These are phyloP conservation scores for Meganola albula DNA, from an alignment of 2,888 invertebrate genomes.

Conservation along the genomic window DNA sequence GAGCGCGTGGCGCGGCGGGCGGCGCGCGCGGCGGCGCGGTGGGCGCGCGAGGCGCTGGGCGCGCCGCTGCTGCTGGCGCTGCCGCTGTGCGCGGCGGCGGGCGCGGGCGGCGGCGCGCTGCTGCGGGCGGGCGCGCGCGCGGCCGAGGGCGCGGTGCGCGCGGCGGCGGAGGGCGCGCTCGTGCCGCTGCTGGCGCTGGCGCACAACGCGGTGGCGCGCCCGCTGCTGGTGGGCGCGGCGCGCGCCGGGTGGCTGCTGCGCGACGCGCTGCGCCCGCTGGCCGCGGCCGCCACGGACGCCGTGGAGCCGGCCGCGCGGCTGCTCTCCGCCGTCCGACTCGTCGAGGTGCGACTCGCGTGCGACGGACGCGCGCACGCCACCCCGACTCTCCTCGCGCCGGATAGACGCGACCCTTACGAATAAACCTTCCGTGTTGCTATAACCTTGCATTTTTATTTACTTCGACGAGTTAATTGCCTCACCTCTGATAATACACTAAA, in stretches of 20 bases:
- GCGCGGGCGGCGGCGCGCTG: conserved; percentile 34
- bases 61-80: conserved; percentile 47
- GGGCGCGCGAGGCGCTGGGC: conserved; percentile 77
- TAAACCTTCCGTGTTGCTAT: too few relatives aligned
- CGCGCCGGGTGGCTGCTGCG: conserved; percentile 79
- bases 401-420: neutral
- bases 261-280: conserved; percentile 68
- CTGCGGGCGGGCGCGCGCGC: conserved; percentile 35
- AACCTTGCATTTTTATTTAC: too few relatives aligned
- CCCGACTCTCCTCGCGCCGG: too few relatives aligned
- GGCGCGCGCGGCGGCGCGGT: conserved; percentile 78
- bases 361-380: conserved; percentile 7
- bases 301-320: conserved; percentile 36
- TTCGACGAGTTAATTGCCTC: too few relatives aligned
- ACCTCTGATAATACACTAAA: too few relatives aligned
- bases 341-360: conserved; percentile 34
- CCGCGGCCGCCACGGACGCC: conserved; percentile 35
- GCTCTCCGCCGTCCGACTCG: conserved; percentile 36
- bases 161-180: conserved; percentile 79
- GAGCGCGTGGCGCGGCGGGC: conserved; percentile 28
- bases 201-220: conserved; percentile 84
- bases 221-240: conserved; percentile 80
- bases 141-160: conserved; percentile 32
- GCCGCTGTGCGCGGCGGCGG: conserved; percentile 81
- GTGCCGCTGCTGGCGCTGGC: conserved; percentile 82